A percentile compares a stretch with the other conserved stretches of the same genome.
phyloP scores from a whole-genome alignment of 2,113 vertebrate genomes.

The Origma solitaria region DNA sequence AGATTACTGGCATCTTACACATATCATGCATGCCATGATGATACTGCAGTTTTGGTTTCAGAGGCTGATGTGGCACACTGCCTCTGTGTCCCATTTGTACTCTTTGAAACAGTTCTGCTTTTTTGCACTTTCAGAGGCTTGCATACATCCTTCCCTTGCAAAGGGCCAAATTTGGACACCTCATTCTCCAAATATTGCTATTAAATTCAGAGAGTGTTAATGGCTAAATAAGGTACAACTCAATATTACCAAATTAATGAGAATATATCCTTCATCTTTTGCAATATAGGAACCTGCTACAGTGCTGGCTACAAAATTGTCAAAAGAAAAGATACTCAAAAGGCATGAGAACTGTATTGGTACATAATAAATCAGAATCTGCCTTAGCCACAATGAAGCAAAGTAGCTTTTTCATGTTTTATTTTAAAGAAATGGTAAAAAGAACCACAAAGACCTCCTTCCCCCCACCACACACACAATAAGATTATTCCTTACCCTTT shows the following conservation, averaged over 20 bases:
- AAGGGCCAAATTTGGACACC: not conserved
- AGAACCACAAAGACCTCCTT: not conserved
- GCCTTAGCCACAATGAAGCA: not conserved
- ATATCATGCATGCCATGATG: not conserved
- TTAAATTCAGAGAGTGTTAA: not conserved
- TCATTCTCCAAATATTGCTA: not conserved
- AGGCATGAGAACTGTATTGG: fast-evolving
- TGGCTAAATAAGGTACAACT: not conserved
- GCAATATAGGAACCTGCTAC: not conserved
- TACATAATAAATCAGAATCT: not conserved
- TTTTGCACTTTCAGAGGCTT: not conserved
- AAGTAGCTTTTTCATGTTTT: not conserved
- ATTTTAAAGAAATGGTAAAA: not conserved
- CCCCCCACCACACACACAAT: not conserved
- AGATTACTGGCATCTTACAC: not conserved
- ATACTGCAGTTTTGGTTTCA: not conserved
- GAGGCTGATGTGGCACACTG: not conserved
- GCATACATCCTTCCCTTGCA: not conserved
- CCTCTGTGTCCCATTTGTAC: not conserved
- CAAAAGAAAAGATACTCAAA: not conserved
- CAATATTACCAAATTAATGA: not conserved
- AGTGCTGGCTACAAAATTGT: not conserved
- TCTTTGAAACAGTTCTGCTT: not conserved
- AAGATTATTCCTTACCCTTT: not conserved
- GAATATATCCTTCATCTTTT: not conserved